phyloP scores from a whole-genome alignment of 2,888 invertebrate species.

The Podotricha telesiphe region DNA sequence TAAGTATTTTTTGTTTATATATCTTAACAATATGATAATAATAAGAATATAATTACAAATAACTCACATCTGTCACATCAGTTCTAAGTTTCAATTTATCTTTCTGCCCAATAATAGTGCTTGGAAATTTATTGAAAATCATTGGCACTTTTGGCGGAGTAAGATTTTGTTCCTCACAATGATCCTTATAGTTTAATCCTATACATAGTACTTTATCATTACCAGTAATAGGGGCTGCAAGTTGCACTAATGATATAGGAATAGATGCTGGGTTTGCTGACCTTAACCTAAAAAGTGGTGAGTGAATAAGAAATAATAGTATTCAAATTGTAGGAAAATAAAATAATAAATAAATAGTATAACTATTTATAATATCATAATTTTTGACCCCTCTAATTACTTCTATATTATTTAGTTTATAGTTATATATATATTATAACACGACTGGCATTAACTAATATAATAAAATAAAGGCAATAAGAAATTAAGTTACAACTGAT shows the following conservation, averaged over 20 bases:
- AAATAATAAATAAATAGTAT: not conserved
- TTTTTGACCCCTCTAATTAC: no score
- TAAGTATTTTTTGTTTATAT: no score
- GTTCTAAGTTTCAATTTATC: conserved; percentile 84
- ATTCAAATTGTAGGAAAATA: not conserved
- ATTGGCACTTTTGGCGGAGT: conserved; percentile 90
- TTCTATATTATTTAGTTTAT: no score
- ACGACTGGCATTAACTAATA: no score
- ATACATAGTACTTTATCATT: conserved; percentile 94
- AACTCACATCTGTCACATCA: conserved; percentile 60
- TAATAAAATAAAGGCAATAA: no score
- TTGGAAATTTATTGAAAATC: conserved; percentile 94
- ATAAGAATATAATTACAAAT: not conserved
- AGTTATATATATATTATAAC: no score
- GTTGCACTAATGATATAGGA: conserved; percentile 79
- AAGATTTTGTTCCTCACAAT: conserved; percentile 92
- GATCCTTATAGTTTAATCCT: conserved; percentile 93
- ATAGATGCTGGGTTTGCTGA: conserved; percentile 48
- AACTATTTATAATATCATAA: no score
- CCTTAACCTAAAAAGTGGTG: conserved; percentile 23
- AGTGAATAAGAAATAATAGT: not conserved
- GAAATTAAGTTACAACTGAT: no score
- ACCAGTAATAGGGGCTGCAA: conserved; percentile 89
- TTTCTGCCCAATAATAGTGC: conserved; percentile 88
- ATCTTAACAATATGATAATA: no score